Percentiles rank a stretch among this genome's conserved stretches.
phyloP scores from a whole-genome alignment of 2,888 invertebrate genomes.

The Meiosimyza platycephala region DNA sequence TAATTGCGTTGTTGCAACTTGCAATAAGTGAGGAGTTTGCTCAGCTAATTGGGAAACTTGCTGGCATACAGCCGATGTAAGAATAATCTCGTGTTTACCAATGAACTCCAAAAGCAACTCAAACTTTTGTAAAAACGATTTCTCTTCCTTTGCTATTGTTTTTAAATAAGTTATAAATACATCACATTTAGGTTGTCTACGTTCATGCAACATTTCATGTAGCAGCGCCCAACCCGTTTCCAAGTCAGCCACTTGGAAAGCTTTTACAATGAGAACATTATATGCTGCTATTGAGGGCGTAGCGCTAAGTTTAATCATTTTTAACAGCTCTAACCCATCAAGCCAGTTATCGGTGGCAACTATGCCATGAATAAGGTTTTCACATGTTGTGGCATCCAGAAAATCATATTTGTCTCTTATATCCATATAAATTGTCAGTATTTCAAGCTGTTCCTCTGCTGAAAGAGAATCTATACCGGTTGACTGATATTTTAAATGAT shows the following conservation, averaged over 20 bases:
- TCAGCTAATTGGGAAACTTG: constrained; percentile 55
- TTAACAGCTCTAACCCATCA: constrained; percentile 72
- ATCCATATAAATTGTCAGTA: constrained; percentile 68
- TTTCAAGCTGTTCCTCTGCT: constrained; percentile 68
- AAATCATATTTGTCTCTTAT: constrained; percentile 69
- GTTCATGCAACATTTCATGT: constrained; percentile 68
- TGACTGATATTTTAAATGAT: constrained; percentile 64
- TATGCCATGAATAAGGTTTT: constrained; percentile 73
- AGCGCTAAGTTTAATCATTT: constrained; percentile 70
- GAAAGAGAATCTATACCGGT: constrained; percentile 33
- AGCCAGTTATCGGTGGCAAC: constrained; percentile 75
- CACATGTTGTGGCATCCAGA: constrained; percentile 73
- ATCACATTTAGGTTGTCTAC: constrained; percentile 67
- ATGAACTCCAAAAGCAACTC: constrained; percentile 73
- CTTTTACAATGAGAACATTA: constrained; percentile 70
- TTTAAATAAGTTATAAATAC: constrained; percentile 71
- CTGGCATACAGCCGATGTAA: constrained; percentile 58
- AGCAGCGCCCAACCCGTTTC: constrained; percentile 73
- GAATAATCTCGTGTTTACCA: constrained; percentile 68
- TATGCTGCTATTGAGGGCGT: constrained; percentile 69
- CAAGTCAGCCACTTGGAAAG: constrained; percentile 67
- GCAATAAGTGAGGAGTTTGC: constrained; percentile 45
- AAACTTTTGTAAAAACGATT: constrained; percentile 63
- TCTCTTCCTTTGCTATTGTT: constrained; percentile 66
- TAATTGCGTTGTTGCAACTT: constrained; percentile 38